These are phyloP conservation scores for Rana temporaria DNA, from an alignment of 2,113 vertebrate genomes.

Conservation along the genomic window DNA sequence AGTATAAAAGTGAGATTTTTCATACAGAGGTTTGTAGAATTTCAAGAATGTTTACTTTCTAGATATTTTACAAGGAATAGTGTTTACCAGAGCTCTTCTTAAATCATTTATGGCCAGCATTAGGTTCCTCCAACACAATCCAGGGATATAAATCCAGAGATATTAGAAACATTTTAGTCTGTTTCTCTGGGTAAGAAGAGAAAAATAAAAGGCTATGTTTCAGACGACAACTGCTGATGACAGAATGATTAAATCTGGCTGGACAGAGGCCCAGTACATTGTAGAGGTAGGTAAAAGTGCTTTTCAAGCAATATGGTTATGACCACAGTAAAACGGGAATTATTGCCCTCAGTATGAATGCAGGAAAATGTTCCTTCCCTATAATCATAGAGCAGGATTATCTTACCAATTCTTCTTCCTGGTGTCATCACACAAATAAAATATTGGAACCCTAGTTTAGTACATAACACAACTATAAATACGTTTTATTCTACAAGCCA, in stretches of 20 bases:
- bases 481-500: not conserved
- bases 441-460: conserved; percentile 4
- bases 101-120: not conserved
- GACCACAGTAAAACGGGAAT: conserved; percentile 22
- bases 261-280: not conserved
- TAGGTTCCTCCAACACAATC: not conserved
- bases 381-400: conserved; percentile 27
- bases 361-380: conserved; percentile 22
- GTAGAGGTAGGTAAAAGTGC: not conserved
- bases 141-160: not conserved
- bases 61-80: too few relatives aligned
- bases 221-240: not conserved
- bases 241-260: conserved; percentile 14
- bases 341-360: conserved; percentile 12
- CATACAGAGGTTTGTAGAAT: too few relatives aligned
- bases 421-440: conserved; percentile 12
- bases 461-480: not conserved
- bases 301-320: conserved; percentile 28
- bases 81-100: too few relatives aligned
- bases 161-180: not conserved
- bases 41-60: too few relatives aligned
- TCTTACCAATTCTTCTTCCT: conserved; percentile 21
- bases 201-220: not conserved
- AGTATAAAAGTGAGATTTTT: too few relatives aligned
- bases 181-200: conserved; percentile 1